phyloP scores from a whole-genome alignment of 2,797 vertebrate species.

The Galaxias olidus region DNA sequence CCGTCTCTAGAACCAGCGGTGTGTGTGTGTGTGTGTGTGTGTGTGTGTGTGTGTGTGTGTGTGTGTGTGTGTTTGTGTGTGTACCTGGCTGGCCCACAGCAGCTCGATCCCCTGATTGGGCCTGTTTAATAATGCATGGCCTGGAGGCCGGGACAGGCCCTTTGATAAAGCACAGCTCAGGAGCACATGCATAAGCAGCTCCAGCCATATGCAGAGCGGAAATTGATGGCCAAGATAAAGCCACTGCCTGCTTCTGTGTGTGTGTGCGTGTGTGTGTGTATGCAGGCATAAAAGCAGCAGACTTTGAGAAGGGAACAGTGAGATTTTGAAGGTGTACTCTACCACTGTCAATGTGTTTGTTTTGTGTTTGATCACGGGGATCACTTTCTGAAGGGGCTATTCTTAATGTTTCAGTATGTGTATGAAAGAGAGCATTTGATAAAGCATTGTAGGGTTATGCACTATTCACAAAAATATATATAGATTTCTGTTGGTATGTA shows the following conservation, averaged over 20 bases:
- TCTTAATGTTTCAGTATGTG: too few species aligned
- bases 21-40: slow-evolving; percentile 19
- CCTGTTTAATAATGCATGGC: slow-evolving; percentile 84
- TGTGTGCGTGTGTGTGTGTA: slow-evolving; percentile 34
- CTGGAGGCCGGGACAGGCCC: slow-evolving; percentile 72
- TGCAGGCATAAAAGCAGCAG: slow-evolving; percentile 23
- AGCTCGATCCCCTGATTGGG: slow-evolving; percentile 61
- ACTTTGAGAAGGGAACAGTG: slow-evolving; percentile 9
- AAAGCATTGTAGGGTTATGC: too few species aligned
- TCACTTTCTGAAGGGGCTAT: too few species aligned
- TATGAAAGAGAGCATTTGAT: too few species aligned
- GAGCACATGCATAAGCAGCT: slow-evolving; percentile 80
- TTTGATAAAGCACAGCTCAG: slow-evolving; percentile 81
- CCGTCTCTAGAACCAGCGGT: not conserved
- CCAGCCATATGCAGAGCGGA: slow-evolving; percentile 79
- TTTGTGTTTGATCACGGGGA: too few species aligned
- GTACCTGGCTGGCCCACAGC: slow-evolving; percentile 60
- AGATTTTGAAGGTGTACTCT: slow-evolving; percentile 1
- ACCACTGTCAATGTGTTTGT: slow-evolving; percentile 4
- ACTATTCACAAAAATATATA: too few species aligned
- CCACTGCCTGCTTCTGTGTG: slow-evolving; percentile 28
- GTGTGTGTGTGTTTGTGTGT: slow-evolving; percentile 34
- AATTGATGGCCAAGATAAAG: slow-evolving; percentile 83
- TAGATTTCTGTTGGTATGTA: slow-evolving; percentile 13
- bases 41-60: slow-evolving; percentile 20